These are phyloP conservation scores for Chromobotia macracanthus DNA, from an alignment of 2,797 vertebrate species.

Conservation along the genomic window DNA sequence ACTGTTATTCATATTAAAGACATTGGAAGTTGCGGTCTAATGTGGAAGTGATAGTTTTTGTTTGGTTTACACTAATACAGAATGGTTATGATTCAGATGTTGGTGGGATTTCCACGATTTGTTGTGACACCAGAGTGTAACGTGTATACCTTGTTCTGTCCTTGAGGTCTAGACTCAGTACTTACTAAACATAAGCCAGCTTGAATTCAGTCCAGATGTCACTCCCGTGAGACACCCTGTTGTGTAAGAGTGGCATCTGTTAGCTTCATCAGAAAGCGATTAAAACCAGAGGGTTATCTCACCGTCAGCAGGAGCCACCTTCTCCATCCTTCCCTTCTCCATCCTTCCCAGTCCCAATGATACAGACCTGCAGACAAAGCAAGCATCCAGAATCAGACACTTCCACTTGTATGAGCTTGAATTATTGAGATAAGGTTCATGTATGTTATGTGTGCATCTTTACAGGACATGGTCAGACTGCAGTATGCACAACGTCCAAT, in stretches of 20 bases:
- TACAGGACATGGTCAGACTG: too few species aligned
- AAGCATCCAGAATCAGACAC: too few species aligned
- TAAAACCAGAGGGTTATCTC: conserved; percentile 48
- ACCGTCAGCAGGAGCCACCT: conserved; percentile 31
- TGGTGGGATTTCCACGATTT: too few species aligned
- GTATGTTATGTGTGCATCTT: too few species aligned
- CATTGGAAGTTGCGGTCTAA: too few species aligned
- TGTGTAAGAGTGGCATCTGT: conserved; percentile 56
- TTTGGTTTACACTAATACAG: too few species aligned
- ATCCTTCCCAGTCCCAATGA: conserved; percentile 33
- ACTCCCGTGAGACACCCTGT: conserved; percentile 36
- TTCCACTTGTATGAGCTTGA: conserved; percentile 27
- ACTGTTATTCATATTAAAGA: too few species aligned
- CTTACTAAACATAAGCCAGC: neutral
- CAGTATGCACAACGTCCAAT: neutral
- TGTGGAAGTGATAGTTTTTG: too few species aligned
- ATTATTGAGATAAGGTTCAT: neutral
- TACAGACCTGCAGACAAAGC: neutral
- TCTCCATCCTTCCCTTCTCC: too few species aligned
- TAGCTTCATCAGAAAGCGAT: conserved; percentile 64
- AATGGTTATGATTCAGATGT: too few species aligned
- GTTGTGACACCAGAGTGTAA: too few species aligned
- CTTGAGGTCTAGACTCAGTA: neutral
- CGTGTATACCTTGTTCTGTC: too few species aligned
- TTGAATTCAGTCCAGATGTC: conserved; percentile 1